phyloP scores from a whole-genome alignment of 53 echinoderm and acorn worm genomes.

The Actinopyga echinites region DNA sequence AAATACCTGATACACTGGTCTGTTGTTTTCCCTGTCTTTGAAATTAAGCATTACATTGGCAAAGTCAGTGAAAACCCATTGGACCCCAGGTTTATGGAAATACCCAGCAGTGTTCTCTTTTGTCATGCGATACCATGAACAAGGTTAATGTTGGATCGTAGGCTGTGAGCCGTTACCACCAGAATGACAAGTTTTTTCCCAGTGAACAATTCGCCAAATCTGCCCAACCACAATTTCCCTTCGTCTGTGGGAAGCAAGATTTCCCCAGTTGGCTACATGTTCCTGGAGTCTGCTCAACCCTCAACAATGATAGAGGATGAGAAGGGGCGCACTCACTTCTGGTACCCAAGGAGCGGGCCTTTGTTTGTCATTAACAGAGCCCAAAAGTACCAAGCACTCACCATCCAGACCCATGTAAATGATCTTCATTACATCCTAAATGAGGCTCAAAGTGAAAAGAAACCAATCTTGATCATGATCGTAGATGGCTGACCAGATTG shows the following conservation, averaged over 20 bases:
- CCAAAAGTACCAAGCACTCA: conserved; percentile 31
- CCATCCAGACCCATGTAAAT: conserved; percentile 44
- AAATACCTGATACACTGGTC: no score
- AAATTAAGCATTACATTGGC: no score
- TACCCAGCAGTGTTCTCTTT: no score
- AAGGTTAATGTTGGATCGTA: not conserved
- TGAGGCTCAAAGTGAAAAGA: not conserved
- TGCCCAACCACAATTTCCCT: conserved; percentile 62
- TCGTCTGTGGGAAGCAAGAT: conserved; percentile 23
- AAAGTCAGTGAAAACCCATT: no score
- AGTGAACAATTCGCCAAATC: conserved; percentile 35
- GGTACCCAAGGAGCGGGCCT: conserved; percentile 15
- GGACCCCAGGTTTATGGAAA: no score
- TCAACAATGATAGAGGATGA: not conserved
- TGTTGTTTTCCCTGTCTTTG: no score
- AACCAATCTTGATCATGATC: not conserved
- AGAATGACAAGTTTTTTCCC: conserved; percentile 22
- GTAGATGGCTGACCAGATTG: conserved; percentile 56
- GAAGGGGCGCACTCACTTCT: not conserved
- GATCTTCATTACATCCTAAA: conserved; percentile 25
- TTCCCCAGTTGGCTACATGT: conserved; percentile 51
- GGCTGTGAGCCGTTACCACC: conserved; percentile 48
- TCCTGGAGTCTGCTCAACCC: not conserved
- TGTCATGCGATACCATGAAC: not conserved
- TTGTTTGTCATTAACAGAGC: conserved; percentile 5